Evolutionary conservation across 2,888 invertebrate genomes (phyloP).

Genomic region (Drosophila affinis): DNA sequence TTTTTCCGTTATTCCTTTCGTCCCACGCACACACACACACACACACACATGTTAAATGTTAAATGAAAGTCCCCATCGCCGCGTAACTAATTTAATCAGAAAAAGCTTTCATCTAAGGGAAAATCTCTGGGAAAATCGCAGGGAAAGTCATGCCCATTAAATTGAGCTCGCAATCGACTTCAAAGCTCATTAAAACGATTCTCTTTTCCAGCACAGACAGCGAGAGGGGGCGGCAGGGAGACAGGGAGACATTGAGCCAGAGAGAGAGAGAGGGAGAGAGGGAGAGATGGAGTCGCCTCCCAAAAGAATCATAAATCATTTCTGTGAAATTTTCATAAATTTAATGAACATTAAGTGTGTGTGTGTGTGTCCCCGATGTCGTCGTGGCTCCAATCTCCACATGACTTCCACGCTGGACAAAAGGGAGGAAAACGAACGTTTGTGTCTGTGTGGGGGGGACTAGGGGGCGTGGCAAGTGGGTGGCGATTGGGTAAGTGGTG

Average conservation of each 20-base stretch:
- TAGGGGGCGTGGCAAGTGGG: slow-evolving; percentile 1
- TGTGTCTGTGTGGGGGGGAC: neutral
- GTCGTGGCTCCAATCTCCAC: slow-evolving; percentile 24
- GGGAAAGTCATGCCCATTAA: slow-evolving; percentile 46
- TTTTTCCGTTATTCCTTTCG: neutral
- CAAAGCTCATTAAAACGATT: slow-evolving; percentile 59
- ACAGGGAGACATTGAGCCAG: too few species aligned
- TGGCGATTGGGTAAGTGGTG: slow-evolving; percentile 14
- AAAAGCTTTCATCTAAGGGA: slow-evolving; percentile 22
- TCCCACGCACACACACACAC: neutral
- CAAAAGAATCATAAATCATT: slow-evolving; percentile 60
- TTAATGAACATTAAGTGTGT: slow-evolving; percentile 68
- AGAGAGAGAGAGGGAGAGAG: neutral
- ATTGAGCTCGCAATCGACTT: slow-evolving; percentile 50
- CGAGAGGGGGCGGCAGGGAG: neutral
- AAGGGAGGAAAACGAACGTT: neutral
- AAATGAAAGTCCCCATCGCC: slow-evolving; percentile 3
- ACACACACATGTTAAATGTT: neutral
- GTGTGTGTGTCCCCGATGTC: slow-evolving; percentile 41
- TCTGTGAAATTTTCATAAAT: slow-evolving; percentile 63
- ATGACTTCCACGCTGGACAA: slow-evolving; percentile 24
- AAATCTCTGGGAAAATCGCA: slow-evolving; percentile 14
- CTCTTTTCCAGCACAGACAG: slow-evolving; percentile 1
- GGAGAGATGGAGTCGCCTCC: slow-evolving; percentile 11
- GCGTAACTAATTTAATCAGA: slow-evolving; percentile 22